A percentile compares a stretch with the other conserved stretches of the same genome.
These are phyloP conservation scores for Gonioctena quinquepunctata DNA, from an alignment of 1,140 invertebrate species.

Conservation along the genomic window DNA sequence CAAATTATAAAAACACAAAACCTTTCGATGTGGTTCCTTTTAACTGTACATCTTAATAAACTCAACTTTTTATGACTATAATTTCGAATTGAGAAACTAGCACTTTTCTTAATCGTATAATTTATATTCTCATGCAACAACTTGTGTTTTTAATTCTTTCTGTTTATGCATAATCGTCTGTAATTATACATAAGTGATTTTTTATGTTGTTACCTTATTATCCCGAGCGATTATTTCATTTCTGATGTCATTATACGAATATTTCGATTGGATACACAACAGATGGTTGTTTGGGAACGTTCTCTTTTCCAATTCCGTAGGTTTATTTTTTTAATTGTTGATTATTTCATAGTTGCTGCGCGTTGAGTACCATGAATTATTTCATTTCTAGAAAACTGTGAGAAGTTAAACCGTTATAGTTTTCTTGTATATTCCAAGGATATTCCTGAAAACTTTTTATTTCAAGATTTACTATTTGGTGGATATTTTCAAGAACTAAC, in stretches of 20 bases:
- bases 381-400: too few species aligned
- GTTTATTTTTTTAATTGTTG: too few species aligned
- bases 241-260: neutral
- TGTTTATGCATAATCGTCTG: neutral
- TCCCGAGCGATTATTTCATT: neutral
- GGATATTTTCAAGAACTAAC: too few species aligned
- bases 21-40: neutral
- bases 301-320: too few species aligned
- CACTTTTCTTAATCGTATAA: neutral
- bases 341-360: too few species aligned
- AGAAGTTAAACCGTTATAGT: too few species aligned
- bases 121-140: neutral
- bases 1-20: neutral
- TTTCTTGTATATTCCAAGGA: too few species aligned
- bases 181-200: neutral
- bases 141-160: neutral
- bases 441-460: too few species aligned
- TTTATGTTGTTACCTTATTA: neutral
- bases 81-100: neutral
- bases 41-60: neutral
- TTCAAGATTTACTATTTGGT: too few species aligned
- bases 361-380: too few species aligned
- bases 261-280: neutral
- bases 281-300: neutral
- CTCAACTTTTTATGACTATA: neutral